phyloP scores from a whole-genome alignment of 2,888 invertebrate species.

The Erannis defoliaria region DNA sequence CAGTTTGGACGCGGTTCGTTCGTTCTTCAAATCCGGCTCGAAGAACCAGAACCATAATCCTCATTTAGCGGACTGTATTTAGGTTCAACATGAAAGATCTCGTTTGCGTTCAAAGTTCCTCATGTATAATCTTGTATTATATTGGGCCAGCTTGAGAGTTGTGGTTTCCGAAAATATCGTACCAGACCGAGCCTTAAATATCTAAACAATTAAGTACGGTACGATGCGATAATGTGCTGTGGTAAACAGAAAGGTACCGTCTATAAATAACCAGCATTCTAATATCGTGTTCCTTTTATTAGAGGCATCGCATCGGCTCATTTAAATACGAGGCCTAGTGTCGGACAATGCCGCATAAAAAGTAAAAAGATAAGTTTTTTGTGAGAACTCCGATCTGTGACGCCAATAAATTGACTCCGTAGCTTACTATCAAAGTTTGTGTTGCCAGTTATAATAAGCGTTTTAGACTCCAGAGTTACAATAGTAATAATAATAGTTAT shows the following conservation, averaged over 20 bases:
- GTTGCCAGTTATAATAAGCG: constrained; percentile 36
- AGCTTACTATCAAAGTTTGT: constrained; percentile 52
- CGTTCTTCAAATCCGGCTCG: too few species aligned
- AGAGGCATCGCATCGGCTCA: constrained; percentile 57
- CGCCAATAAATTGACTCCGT: constrained; percentile 62
- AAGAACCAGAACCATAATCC: too few species aligned
- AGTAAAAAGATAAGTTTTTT: constrained; percentile 64
- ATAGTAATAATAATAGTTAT: too few species aligned
- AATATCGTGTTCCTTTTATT: constrained; percentile 62
- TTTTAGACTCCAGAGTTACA: background rate
- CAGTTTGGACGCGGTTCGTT: too few species aligned
- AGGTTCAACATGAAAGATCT: too few species aligned
- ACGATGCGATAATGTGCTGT: constrained; percentile 22
- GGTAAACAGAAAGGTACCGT: constrained; percentile 32
- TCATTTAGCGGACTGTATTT: too few species aligned
- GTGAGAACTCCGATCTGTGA: constrained; percentile 65
- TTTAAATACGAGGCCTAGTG: constrained; percentile 68
- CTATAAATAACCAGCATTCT: constrained; percentile 48
- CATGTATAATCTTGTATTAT: too few species aligned
- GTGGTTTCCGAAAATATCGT: constrained; percentile 12
- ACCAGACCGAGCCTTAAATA: constrained; percentile 18
- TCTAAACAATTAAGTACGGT: constrained; percentile 21
- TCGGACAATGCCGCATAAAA: constrained; percentile 68
- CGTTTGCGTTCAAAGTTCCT: too few species aligned
- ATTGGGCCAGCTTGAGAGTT: too few species aligned